Evolutionary conservation across 37 sponge, comb jelly and placozoan species (phyloP).

Genomic region (Aplysina aerophoba): DNA sequence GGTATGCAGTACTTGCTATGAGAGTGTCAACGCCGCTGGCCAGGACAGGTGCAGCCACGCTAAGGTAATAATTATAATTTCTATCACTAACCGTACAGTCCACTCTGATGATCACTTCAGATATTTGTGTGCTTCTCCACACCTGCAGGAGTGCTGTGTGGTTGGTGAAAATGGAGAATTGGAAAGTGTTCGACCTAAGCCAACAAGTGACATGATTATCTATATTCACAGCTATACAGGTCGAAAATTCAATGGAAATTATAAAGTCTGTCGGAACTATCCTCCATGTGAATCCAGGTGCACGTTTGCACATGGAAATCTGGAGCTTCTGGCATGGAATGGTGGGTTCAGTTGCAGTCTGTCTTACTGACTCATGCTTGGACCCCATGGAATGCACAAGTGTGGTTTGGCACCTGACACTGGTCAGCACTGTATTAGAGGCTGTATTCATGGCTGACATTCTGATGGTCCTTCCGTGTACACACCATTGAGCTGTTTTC

Average conservation of each 20-base stretch:
- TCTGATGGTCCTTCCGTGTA: too few relatives aligned
- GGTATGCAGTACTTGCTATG: constrained; percentile 10
- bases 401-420: too few relatives aligned
- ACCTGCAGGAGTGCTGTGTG: background rate
- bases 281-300: background rate
- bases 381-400: too few relatives aligned
- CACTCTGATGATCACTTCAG: background rate
- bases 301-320: constrained; percentile 28
- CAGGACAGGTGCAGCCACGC: background rate
- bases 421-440: too few relatives aligned
- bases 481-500: too few relatives aligned
- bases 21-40: background rate
- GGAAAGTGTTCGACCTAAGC: background rate
- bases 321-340: constrained; percentile 12
- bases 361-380: too few relatives aligned
- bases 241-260: background rate
- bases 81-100: background rate
- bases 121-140: background rate
- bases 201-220: background rate
- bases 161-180: background rate
- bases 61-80: background rate
- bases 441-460: too few relatives aligned
- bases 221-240: background rate
- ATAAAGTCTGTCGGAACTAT: constrained; percentile 2
- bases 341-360: background rate